Percentiles rank a stretch among this genome's conserved stretches.
These are phyloP conservation scores for Falcunculus frontatus DNA, from an alignment of 2,113 vertebrate genomes.

Conservation along the genomic window DNA sequence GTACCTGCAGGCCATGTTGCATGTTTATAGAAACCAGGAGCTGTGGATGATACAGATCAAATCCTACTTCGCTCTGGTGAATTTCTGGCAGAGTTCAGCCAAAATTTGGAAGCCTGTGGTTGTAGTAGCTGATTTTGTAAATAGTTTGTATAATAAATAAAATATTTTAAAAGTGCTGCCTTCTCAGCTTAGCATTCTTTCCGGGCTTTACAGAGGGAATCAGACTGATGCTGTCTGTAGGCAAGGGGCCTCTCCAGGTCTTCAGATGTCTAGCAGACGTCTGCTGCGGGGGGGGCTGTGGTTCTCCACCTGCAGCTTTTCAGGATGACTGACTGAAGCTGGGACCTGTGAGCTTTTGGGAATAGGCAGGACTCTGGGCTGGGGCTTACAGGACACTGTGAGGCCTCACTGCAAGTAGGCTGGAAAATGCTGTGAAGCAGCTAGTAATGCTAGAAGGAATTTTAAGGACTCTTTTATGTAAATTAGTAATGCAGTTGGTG, in stretches of 20 bases:
- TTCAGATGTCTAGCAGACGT: not conserved
- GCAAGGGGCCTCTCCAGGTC: not conserved
- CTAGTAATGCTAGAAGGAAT: not conserved
- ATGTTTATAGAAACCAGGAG: slow-evolving; percentile 52
- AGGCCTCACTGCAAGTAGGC: not conserved
- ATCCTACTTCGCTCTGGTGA: slow-evolving; percentile 21
- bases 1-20: not conserved
- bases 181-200: slow-evolving; percentile 4
- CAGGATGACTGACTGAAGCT: not conserved
- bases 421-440: not conserved
- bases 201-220: not conserved
- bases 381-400: not conserved
- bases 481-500: not conserved
- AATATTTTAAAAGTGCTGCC: slow-evolving; percentile 59
- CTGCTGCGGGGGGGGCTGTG: not conserved
- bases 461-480: not conserved
- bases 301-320: not conserved
- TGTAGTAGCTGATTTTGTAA: slow-evolving; percentile 70
- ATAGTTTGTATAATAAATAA: slow-evolving; percentile 80
- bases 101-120: slow-evolving; percentile 47
- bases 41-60: slow-evolving; percentile 36
- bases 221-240: not conserved
- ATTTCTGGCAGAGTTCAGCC: slow-evolving; percentile 46
- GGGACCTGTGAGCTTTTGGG: not conserved
- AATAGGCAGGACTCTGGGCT: not conserved